Evolutionary conservation across 2,113 vertebrate species (phyloP).

Genomic region (Oryzias celebensis): DNA sequence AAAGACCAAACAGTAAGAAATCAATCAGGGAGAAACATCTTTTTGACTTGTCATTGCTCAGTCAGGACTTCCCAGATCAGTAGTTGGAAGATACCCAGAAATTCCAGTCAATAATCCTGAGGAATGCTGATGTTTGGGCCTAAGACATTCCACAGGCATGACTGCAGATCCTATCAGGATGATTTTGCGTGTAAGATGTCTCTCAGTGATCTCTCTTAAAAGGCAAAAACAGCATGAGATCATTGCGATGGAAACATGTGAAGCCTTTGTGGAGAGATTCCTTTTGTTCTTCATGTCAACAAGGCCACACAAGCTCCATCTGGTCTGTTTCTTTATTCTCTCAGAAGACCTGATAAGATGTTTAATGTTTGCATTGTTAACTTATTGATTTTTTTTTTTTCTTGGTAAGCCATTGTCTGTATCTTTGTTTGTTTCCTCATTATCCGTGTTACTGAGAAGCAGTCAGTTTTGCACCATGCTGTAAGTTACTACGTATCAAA

Average conservation of each 20-base stretch:
- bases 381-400: too few species aligned
- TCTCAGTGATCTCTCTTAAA: not conserved
- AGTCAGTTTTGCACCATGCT: too few species aligned
- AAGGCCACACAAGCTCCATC: too few species aligned
- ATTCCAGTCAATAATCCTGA: constrained; percentile 30
- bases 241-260: not conserved
- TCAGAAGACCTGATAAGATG: too few species aligned
- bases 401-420: too few species aligned
- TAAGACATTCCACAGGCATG: constrained; percentile 47
- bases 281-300: too few species aligned
- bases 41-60: not conserved
- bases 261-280: too few species aligned
- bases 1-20: not conserved
- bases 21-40: not conserved
- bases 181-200: not conserved
- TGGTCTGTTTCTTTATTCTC: too few species aligned
- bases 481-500: too few species aligned
- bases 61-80: not conserved
- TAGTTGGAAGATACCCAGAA: constrained; percentile 10
- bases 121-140: constrained; percentile 51
- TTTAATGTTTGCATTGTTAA: too few species aligned
- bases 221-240: not conserved
- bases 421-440: too few species aligned
- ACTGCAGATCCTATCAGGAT: constrained; percentile 9
- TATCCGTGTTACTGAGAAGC: too few species aligned